Conservation (phyloP, 2,888 invertebrate genomes). For the Pristionchus arcanus region DNA sequence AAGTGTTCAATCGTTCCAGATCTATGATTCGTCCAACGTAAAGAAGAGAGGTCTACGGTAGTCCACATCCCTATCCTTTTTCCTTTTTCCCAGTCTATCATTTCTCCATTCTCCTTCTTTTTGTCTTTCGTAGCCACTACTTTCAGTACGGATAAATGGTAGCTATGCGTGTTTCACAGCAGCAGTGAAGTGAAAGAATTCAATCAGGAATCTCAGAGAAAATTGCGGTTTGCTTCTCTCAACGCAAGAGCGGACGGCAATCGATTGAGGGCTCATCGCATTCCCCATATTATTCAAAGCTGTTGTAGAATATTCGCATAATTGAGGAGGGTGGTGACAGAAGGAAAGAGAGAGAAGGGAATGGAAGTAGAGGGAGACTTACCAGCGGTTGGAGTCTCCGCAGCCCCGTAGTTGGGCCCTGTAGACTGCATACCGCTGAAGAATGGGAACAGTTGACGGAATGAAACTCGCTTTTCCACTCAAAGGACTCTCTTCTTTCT, state of each 20-base stretch:
- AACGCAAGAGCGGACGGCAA: not conserved
- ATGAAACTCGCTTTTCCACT: slow-evolving; percentile 38
- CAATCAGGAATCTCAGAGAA: slow-evolving; percentile 8
- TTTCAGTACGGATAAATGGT: slow-evolving; percentile 16
- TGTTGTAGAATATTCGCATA: slow-evolving; percentile 8
- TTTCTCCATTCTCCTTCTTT: not conserved
- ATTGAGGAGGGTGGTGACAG: not conserved
- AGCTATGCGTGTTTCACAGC: slow-evolving; percentile 9
- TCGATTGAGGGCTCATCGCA: slow-evolving; percentile 25
- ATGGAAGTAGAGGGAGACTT: not conserved
- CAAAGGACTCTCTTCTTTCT: slow-evolving; percentile 10
- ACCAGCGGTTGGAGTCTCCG: slow-evolving; percentile 52
- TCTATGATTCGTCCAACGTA: not conserved
- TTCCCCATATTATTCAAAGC: not conserved
- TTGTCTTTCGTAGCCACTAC: not conserved
- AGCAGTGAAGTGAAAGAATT: slow-evolving; percentile 12
- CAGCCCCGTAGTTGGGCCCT: slow-evolving; percentile 40
- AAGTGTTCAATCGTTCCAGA: not conserved
- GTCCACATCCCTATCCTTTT: slow-evolving; percentile 26
- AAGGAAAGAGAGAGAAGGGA: not conserved
- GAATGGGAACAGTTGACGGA: not conserved
- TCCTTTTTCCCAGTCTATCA: slow-evolving; percentile 27
- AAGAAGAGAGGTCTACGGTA: not conserved
- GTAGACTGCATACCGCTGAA: slow-evolving; percentile 19
- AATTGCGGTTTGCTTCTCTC: not conserved